Base-by-base conservation (phyloP, 2,888 invertebrate genomes). In the Leuctra nigra region DNA sequence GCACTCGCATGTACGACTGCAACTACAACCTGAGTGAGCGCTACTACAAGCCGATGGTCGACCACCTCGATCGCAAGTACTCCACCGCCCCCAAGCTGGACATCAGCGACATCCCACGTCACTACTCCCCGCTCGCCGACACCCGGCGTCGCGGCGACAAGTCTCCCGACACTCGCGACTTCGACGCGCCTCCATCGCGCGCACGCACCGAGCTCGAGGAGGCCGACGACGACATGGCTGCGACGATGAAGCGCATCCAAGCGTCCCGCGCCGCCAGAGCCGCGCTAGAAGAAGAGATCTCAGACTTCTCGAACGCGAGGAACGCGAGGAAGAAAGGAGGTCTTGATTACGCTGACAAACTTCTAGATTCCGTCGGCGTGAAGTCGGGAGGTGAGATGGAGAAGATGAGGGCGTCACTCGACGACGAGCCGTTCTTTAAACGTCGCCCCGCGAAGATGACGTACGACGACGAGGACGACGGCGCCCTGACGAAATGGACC, bases 11-110 rank as follows among this genome's bases (percentile, higher is more conserved):
- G 67, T 91, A 91, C 70, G 87, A 90, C 68, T 87, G 87, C 71
- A 91, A 90, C 72, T 90, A 88, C 75, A 83, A 86, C 73, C 85
- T 87, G 69, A 89, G 89, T 56, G 86, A 90, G 73, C 86, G 85
- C 66, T 87, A 88, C 70, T 91, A 91, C 76, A 83, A 83, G 64
- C 82, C 87, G 11, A 83, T 87, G 62, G 73, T 89, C 47, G 87
- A 88, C 69, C 79, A 84, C 58, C 72, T 89, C 63, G 87, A 89
- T 69, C 80, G 84, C 63, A 88, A 87, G 72, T 78, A 80, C 67
- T 76, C 76, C 61, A 75, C 75, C 54, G 73, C 78, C 57, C 76
- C 77, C 7, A 61, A 69, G 66, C 73, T 61, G 1, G 63, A 66
- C 4, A 52, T 61, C 48, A 53, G 59, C 36, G 55, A 60, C 50